Evolutionary conservation across 2,888 invertebrate species (phyloP).

Genomic region (Argynnis bischoffii): DNA sequence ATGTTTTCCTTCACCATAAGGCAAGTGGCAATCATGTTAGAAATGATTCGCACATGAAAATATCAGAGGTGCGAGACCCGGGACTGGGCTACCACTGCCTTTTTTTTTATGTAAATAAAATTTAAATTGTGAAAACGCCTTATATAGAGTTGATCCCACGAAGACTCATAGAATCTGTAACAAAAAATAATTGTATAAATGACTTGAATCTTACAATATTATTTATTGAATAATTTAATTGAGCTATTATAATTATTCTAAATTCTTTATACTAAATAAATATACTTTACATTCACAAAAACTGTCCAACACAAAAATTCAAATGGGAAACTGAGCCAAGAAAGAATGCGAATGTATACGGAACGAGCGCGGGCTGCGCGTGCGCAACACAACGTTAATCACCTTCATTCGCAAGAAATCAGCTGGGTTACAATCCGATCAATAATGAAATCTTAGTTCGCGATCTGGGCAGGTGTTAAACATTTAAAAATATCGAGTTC

Average conservation of each 20-base stretch:
- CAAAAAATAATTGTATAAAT: constrained; percentile 3
- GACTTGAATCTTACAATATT: neutral
- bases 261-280: neutral
- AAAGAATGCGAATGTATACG: constrained; percentile 1
- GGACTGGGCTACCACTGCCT: too few species aligned
- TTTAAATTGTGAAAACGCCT: neutral
- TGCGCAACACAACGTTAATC: constrained; percentile 4
- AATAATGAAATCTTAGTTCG: constrained; percentile 49
- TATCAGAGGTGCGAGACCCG: too few species aligned
- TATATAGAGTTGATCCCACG: constrained; percentile 5
- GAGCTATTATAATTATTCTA: neutral
- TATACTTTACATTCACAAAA: neutral
- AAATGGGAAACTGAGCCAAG: neutral
- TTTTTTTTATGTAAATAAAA: constrained; percentile 2
- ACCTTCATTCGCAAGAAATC: constrained; percentile 13
- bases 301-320: neutral
- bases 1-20: too few species aligned
- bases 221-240: too few species aligned
- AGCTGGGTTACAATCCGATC: constrained; percentile 13
- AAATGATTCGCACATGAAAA: too few species aligned
- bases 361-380: constrained; percentile 9
- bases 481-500: constrained; percentile 74
- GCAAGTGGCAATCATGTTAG: too few species aligned
- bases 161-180: constrained; percentile 10
- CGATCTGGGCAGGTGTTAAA: constrained; percentile 63